Percentiles rank a stretch among this genome's conserved stretches.
phyloP scores from a whole-genome alignment of 2,797 vertebrate species.

The Enteromius mattozi region DNA sequence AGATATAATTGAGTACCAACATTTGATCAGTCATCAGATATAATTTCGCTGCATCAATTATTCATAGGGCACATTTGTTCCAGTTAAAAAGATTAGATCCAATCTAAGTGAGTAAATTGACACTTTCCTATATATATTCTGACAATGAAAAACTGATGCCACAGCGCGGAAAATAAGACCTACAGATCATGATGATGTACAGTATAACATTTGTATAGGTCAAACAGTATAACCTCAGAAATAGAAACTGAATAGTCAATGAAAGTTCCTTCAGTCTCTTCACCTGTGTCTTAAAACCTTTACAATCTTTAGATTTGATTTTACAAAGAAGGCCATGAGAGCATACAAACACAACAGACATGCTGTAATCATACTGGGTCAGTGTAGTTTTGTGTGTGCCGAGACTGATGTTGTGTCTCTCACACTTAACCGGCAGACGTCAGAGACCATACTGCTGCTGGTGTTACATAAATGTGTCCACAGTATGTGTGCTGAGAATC shows the following conservation, averaged over 20 bases:
- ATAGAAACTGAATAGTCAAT: background rate
- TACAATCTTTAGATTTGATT: conserved; percentile 13
- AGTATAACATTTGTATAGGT: background rate
- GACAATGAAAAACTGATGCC: background rate
- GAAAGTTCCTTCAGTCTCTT: background rate
- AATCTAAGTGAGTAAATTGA: conserved; percentile 19
- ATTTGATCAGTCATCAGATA: conserved; percentile 22
- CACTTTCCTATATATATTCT: conserved; percentile 3
- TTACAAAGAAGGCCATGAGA: conserved; percentile 11
- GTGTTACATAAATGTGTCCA: conserved; percentile 60
- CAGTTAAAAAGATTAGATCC: conserved; percentile 14
- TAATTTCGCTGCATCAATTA: conserved; percentile 22
- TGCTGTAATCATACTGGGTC: conserved; percentile 51
- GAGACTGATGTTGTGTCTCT: conserved; percentile 22
- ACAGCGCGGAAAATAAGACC: background rate
- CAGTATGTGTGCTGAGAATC: conserved; percentile 59
- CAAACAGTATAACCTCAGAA: background rate
- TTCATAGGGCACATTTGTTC: conserved; percentile 1
- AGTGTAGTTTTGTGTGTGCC: conserved; percentile 22
- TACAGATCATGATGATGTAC: background rate
- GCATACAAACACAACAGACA: conserved; percentile 22
- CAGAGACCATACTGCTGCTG: conserved; percentile 54
- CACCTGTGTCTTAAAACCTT: background rate
- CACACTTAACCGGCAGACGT: conserved; percentile 57
- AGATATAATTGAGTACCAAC: conserved; percentile 21